Evolutionary conservation across 2,888 invertebrate genomes (phyloP).

Genomic region (Dinocampus coccinellae): DNA sequence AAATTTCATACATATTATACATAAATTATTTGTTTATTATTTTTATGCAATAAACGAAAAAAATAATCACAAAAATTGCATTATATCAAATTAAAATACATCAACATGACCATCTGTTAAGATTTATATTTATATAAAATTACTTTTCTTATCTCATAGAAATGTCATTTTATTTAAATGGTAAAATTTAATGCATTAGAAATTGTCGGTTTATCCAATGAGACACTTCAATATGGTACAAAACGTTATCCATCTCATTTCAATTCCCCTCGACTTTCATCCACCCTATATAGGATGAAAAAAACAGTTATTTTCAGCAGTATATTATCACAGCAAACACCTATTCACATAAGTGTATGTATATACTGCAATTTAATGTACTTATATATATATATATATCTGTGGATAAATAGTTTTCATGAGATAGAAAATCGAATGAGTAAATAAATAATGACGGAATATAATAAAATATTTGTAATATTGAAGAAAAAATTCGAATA

Average conservation of each 20-base stretch:
- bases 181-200: constrained; percentile 31
- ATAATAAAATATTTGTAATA: constrained; percentile 10
- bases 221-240: constrained; percentile 25
- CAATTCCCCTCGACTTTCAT: not conserved
- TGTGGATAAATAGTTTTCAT: not conserved
- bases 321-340: no score
- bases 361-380: not conserved
- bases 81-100: no score
- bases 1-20: not conserved
- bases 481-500: not conserved
- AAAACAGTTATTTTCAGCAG: not conserved
- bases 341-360: no score
- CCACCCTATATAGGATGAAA: not conserved
- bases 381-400: no score
- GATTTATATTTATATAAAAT: not conserved
- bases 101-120: not conserved
- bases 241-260: not conserved
- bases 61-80: not conserved
- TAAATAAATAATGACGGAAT: not conserved
- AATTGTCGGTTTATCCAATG: constrained; percentile 47
- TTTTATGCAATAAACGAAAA: no score
- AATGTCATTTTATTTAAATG: not conserved
- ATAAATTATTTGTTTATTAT: no score
- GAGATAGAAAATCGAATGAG: not conserved
- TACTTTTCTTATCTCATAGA: not conserved